These are phyloP conservation scores for Monopis laevigella DNA, from an alignment of 2,888 invertebrate genomes.

Conservation along the genomic window DNA sequence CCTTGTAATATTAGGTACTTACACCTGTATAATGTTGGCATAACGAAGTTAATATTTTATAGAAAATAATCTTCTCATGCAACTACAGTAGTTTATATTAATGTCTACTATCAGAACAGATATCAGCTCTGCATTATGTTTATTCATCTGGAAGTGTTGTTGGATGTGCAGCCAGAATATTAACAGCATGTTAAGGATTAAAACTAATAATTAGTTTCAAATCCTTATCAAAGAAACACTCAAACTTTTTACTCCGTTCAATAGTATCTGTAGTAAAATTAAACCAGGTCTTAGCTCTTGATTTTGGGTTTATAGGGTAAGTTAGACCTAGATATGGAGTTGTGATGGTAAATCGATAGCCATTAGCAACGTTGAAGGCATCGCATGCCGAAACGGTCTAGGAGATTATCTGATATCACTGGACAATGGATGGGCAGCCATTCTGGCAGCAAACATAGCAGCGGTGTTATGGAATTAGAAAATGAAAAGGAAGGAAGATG, in stretches of 20 bases:
- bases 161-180: neutral
- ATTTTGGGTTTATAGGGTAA: no score
- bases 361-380: conserved; percentile 22
- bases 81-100: conserved; percentile 1
- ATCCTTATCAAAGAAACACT: neutral
- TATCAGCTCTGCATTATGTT: conserved; percentile 1
- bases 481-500: no score
- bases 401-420: conserved; percentile 4
- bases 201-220: neutral
- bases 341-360: conserved; percentile 35
- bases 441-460: neutral
- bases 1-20: no score
- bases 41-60: no score
- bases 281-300: no score
- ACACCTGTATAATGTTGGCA: no score
- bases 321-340: conserved; percentile 1
- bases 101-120: neutral
- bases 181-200: neutral
- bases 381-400: conserved; percentile 8
- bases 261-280: no score
- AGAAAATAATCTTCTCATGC: no score
- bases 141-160: neutral
- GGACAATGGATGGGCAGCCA: conserved; percentile 1
- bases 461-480: neutral
- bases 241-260: neutral